Evolutionary conservation across 2,113 vertebrate species (phyloP).

Genomic region (Pavo muticus): DNA sequence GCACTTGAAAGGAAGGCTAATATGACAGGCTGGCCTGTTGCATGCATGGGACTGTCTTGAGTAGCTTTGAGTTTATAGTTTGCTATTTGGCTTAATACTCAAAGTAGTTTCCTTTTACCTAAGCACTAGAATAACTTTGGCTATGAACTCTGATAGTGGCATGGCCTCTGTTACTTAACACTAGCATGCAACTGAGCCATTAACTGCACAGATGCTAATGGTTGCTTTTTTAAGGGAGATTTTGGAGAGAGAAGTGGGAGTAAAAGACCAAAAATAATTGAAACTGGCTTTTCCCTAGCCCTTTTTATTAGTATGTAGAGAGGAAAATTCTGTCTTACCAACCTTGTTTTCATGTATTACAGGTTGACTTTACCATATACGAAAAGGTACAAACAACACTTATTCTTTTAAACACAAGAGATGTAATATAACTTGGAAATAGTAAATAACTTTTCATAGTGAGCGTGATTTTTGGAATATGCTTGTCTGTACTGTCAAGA

Average conservation of each 20-base stretch:
- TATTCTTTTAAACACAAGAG: neutral
- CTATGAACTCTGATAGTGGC: neutral
- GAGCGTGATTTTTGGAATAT: neutral
- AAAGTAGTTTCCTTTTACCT: conserved; percentile 53
- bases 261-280: neutral
- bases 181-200: conserved; percentile 1
- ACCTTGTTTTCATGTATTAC: conserved; percentile 3
- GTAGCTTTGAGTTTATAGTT: conserved; percentile 7
- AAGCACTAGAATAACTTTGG: conserved; percentile 14
- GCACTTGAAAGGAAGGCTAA: conserved; percentile 13
- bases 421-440: neutral
- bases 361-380: neutral
- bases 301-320: neutral
- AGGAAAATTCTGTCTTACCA: neutral
- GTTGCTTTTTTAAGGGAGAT: neutral
- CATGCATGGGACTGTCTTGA: neutral
- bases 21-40: neutral
- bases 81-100: conserved; percentile 53
- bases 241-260: conserved; percentile 39
- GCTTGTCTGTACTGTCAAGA: neutral
- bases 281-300: neutral
- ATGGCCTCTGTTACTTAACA: conserved; percentile 66
- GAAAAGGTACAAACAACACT: neutral
- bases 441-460: neutral
- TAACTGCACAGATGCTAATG: conserved; percentile 38